Conservation (phyloP, 2,113 vertebrate species). For the Tachuris rubrigastra region DNA sequence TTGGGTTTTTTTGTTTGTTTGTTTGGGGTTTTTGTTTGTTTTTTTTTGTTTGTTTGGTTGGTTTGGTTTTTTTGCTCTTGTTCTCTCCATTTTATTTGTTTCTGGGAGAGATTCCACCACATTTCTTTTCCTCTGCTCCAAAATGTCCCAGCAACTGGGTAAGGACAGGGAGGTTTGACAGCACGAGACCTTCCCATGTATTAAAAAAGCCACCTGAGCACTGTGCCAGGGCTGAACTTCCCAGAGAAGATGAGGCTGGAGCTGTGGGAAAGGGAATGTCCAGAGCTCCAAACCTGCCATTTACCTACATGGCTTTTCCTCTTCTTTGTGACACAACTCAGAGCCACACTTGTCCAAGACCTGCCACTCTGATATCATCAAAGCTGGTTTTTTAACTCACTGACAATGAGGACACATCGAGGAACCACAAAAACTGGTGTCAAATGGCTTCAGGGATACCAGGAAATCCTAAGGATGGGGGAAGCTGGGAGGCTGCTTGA, state of each 20-base stretch:
- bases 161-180: neutral
- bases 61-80: neutral
- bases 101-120: neutral
- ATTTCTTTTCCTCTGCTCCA: neutral
- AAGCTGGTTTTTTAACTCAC: neutral
- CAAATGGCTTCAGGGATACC: too few species aligned
- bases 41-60: too few species aligned
- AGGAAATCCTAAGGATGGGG: neutral
- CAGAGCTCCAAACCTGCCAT: neutral
- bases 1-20: too few species aligned
- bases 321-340: neutral
- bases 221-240: neutral
- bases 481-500: neutral
- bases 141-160: neutral
- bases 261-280: neutral
- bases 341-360: neutral
- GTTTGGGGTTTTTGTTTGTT: too few species aligned
- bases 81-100: neutral
- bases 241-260: neutral
- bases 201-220: neutral
- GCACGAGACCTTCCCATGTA: neutral
- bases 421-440: neutral
- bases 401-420: accelerated
- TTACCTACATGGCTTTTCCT: neutral
- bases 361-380: too few species aligned